phyloP scores from a whole-genome alignment of 2,888 invertebrate species.

The Drosophila eohydei region DNA sequence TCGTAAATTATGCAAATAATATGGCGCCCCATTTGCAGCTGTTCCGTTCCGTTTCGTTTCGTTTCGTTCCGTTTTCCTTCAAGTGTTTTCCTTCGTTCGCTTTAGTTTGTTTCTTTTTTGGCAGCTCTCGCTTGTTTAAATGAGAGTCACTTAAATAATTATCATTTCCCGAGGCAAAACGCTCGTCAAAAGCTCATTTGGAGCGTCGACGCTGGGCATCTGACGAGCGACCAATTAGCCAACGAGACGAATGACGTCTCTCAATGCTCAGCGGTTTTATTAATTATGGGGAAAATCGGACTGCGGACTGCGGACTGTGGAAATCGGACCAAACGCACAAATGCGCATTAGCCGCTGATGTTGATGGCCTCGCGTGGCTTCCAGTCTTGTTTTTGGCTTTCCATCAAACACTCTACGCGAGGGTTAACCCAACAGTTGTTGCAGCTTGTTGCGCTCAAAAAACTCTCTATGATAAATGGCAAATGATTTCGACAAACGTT shows the following conservation, averaged over 20 bases:
- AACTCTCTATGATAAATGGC: not conserved
- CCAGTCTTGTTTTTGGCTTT: constrained; percentile 61
- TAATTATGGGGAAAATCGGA: constrained; percentile 68
- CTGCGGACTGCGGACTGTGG: constrained; percentile 27
- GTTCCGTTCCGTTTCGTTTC: constrained; percentile 8
- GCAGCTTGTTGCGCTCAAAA: not conserved
- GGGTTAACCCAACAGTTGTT: not conserved
- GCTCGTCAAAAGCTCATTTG: constrained; percentile 79
- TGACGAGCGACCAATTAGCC: constrained; percentile 73
- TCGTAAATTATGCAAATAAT: constrained; percentile 74
- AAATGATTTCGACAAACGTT: not conserved
- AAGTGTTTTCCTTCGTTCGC: constrained; percentile 5
- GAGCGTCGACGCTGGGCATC: constrained; percentile 24
- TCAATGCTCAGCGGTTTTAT: constrained; percentile 60
- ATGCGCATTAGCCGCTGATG: constrained; percentile 69
- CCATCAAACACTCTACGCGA: constrained; percentile 10
- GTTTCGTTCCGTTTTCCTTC: constrained; percentile 3
- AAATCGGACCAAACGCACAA: constrained; percentile 27
- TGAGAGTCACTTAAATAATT: constrained; percentile 75
- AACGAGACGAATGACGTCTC: constrained; percentile 62
- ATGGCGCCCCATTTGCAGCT: constrained; percentile 42
- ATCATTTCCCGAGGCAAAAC: constrained; percentile 73
- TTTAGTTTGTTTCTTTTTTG: constrained; percentile 45
- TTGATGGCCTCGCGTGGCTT: constrained; percentile 69
- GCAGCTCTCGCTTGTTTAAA: constrained; percentile 51